Evolutionary conservation across 2,888 invertebrate species (phyloP).

Genomic region (Scrobipalpa costella): DNA sequence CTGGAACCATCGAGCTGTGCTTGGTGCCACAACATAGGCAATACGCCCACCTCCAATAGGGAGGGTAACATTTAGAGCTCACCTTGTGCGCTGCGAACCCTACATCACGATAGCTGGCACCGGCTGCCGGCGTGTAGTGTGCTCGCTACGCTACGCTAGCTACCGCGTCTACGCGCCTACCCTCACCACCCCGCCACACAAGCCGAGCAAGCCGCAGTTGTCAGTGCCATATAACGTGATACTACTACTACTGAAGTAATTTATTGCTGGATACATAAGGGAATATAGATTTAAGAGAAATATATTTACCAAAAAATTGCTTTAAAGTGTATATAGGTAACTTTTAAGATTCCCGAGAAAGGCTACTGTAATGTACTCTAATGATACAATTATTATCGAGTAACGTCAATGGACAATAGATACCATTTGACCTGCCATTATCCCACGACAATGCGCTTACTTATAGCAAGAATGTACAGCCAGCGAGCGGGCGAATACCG

Average conservation of each 20-base stretch:
- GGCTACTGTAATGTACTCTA: conserved; percentile 81
- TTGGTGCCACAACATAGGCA: conserved; percentile 79
- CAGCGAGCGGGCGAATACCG: conserved; percentile 63
- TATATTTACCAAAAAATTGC: conserved; percentile 79
- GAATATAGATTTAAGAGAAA: conserved; percentile 80
- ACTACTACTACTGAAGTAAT: conserved; percentile 77
- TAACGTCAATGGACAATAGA: conserved; percentile 80
- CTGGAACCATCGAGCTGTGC: conserved; percentile 72
- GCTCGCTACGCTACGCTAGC: background rate
- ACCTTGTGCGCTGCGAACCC: conserved; percentile 81
- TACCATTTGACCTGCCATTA: conserved; percentile 78
- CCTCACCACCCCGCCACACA: conserved; percentile 13
- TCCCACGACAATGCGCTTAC: conserved; percentile 74
- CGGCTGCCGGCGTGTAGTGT: conserved; percentile 32
- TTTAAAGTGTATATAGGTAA: conserved; percentile 80
- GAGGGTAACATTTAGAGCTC: conserved; percentile 79
- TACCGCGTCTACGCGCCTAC: conserved; percentile 13
- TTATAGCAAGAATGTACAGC: conserved; percentile 77
- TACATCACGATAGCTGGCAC: conserved; percentile 65
- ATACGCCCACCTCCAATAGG: conserved; percentile 82
- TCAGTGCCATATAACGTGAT: conserved; percentile 66
- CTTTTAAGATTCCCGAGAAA: conserved; percentile 79
- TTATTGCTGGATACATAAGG: conserved; percentile 81
- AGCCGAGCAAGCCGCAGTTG: conserved; percentile 44
- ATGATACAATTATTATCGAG: conserved; percentile 81